Conservation (phyloP, 2,797 vertebrate species). For the Chromis chromis region DNA sequence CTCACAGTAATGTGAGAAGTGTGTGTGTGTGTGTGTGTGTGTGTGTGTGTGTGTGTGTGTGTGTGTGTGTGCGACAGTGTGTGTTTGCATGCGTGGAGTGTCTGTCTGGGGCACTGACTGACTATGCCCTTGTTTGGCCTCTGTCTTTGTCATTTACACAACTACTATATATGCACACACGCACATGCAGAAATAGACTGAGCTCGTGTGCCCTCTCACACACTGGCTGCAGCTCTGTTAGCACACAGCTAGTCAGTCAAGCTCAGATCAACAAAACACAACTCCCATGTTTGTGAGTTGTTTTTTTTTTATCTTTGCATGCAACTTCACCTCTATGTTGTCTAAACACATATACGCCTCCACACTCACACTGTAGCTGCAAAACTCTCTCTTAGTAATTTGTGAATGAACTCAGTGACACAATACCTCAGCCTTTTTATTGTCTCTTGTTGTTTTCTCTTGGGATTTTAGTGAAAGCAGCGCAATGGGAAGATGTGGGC, state of each 20-base stretch:
- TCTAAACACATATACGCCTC: slow-evolving; percentile 1
- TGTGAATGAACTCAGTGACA: slow-evolving; percentile 68
- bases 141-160: slow-evolving; percentile 56
- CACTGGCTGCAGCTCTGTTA: slow-evolving; percentile 21
- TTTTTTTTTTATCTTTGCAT: neutral
- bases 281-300: neutral
- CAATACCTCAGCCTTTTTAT: slow-evolving; percentile 30
- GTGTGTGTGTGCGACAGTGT: slow-evolving; percentile 32
- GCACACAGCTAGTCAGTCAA: slow-evolving; percentile 7
- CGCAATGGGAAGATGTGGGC: slow-evolving; percentile 28
- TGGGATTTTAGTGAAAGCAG: slow-evolving; percentile 20
- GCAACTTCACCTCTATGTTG: slow-evolving; percentile 1
- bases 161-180: slow-evolving; percentile 26
- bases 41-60: slow-evolving; percentile 29
- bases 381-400: slow-evolving; percentile 32
- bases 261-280: slow-evolving; percentile 4
- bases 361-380: slow-evolving; percentile 25
- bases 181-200: slow-evolving; percentile 38
- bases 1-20: slow-evolving; percentile 73
- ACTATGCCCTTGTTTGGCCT: slow-evolving; percentile 60
- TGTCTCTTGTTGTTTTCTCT: slow-evolving; percentile 32
- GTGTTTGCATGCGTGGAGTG: slow-evolving; percentile 1
- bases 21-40: slow-evolving; percentile 38
- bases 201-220: slow-evolving; percentile 17
- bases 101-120: slow-evolving; percentile 39